These are phyloP conservation scores for Seriola dumerili DNA, from an alignment of 2,113 vertebrate species.

Conservation along the genomic window DNA sequence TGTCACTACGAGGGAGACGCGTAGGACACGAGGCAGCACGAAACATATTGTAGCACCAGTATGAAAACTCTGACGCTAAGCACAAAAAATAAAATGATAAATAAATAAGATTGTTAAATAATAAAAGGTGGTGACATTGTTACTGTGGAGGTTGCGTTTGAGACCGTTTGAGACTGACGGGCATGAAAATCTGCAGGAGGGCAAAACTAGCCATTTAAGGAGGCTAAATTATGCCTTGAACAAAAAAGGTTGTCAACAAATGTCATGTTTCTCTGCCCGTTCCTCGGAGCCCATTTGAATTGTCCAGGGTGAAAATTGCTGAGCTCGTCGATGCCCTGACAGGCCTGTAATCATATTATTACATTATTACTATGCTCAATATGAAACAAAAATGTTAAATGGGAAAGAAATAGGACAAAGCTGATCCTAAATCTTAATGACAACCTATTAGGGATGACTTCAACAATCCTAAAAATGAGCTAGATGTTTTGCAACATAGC, in stretches of 20 bases:
- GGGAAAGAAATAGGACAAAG: slow-evolving; percentile 21
- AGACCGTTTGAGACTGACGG: neutral
- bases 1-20: neutral
- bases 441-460: slow-evolving; percentile 56
- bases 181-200: neutral
- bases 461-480: slow-evolving; percentile 64
- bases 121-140: neutral
- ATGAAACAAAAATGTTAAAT: slow-evolving; percentile 40
- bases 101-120: neutral
- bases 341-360: slow-evolving; percentile 12
- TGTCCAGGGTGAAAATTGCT: neutral
- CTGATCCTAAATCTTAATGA: slow-evolving; percentile 54
- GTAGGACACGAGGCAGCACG: neutral
- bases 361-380: neutral
- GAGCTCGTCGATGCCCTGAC: neutral
- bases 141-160: neutral
- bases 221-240: neutral
- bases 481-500: slow-evolving; percentile 40
- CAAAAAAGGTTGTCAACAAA: neutral
- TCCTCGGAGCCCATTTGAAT: neutral
- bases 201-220: neutral
- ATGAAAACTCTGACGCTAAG: neutral
- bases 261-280: neutral
- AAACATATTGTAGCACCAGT: neutral
- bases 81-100: neutral